Evolutionary conservation across 1,140 invertebrate species (phyloP), one percentile per base, ranked within the genome.

Genomic region (Drosophila nigrodunni): DNA sequence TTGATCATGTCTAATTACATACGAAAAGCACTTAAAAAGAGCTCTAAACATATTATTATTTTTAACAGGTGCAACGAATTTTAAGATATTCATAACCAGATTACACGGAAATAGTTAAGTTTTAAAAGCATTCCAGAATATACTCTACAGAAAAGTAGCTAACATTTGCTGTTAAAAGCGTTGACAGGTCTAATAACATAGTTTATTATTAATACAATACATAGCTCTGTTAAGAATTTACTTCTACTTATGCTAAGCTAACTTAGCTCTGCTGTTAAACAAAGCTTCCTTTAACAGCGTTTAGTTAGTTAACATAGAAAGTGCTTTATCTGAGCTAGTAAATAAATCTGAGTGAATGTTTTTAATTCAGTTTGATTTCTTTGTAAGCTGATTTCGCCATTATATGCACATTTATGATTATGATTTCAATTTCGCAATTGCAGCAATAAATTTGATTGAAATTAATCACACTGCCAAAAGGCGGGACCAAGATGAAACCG

Each of bases 351-450:
- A 41, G 35, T n/a, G 52, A 46, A 35, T 9, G 10, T 21, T 21
- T 18, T 37, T 49, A 8, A 54, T 54, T 54, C 15, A 35, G 18
- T 21, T 21, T 34, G 10, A 13, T 10, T 13, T 43, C 10, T 13
- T 6, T 44, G 41, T 15, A 39, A 50, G 6, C 18, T 25, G n/a
- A 50, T 43, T 68, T 67, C 30, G 18, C 13, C 9, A n/a, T 59
- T 44, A 39, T 60, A 30, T 35, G 37, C 18, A 54, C 8, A 37
- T 70, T 37, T 39, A 64, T 58, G 47, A 34, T 37, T 21, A 41
- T 50, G 43, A 9, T 44, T 35, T 60, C 50, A 46, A 55, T 65
- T 65, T 65, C 41, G 62, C 41, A 44, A 54, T 54, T 52, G 49
- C 11, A 55, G 39, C 49, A 13, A 47, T 61, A 55, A 59, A 68